Conservation (phyloP, 2,113 vertebrate species). For the Nerophis ophidion region DNA sequence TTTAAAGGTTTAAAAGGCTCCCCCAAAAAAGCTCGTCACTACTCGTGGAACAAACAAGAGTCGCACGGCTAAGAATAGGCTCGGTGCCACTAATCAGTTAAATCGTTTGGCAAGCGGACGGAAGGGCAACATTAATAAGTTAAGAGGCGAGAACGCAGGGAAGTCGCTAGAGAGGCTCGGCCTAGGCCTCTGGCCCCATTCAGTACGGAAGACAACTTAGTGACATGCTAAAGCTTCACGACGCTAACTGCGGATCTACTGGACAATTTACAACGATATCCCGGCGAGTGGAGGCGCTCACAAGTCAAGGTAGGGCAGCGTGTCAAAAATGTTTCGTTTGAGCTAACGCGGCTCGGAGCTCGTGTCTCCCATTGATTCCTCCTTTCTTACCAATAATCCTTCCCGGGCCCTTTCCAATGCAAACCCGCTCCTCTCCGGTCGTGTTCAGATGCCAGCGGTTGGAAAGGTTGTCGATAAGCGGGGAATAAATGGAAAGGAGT, state of each 20-base stretch:
- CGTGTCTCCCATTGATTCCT: slow-evolving; percentile 59
- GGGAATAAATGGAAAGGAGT: slow-evolving; percentile 34
- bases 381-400: slow-evolving; percentile 78
- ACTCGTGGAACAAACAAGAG: neutral
- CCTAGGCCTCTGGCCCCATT: slow-evolving; percentile 41
- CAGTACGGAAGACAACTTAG: slow-evolving; percentile 57
- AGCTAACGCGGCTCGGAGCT: slow-evolving; percentile 30
- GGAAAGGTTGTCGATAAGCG: slow-evolving; percentile 22
- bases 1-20: neutral
- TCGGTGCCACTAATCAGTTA: slow-evolving; percentile 33
- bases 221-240: slow-evolving; percentile 18
- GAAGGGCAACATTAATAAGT: slow-evolving; percentile 51
- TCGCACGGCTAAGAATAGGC: neutral
- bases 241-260: slow-evolving; percentile 4
- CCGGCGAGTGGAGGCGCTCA: neutral
- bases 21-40: slow-evolving; percentile 3
- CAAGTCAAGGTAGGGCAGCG: neutral
- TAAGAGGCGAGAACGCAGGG: slow-evolving; percentile 42
- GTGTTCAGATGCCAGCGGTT: slow-evolving; percentile 46
- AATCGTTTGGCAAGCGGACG: slow-evolving; percentile 40
- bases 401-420: slow-evolving; percentile 74
- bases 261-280: slow-evolving; percentile 6
- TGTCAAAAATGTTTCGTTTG: neutral
- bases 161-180: slow-evolving; percentile 31
- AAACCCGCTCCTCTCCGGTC: slow-evolving; percentile 72